A percentile compares a stretch with the other conserved stretches of the same genome.
These are phyloP conservation scores for Periophthalmus modestus DNA, from an alignment of 2,113 vertebrate genomes.

Conservation along the genomic window DNA sequence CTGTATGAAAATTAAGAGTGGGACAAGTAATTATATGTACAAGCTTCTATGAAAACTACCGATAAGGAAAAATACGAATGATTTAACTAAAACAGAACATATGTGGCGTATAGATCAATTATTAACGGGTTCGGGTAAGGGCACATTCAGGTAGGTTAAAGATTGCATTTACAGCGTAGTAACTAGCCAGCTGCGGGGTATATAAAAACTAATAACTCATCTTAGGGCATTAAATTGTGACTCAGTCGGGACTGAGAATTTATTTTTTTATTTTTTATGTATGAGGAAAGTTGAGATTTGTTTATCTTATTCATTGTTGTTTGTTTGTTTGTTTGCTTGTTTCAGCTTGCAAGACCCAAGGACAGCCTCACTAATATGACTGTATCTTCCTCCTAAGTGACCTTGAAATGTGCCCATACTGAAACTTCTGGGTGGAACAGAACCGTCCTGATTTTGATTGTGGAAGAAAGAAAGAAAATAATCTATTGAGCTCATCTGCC, in stretches of 20 bases:
- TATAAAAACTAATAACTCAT: no score
- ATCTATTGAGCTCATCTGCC: conserved; percentile 27
- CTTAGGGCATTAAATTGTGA: no score
- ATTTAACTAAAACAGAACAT: background rate
- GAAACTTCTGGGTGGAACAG: conserved; percentile 26
- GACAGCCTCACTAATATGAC: conserved; percentile 16
- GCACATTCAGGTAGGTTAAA: background rate
- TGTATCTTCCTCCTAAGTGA: conserved; percentile 43
- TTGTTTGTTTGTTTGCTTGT: conserved; percentile 27
- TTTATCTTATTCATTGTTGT: background rate
- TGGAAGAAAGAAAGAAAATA: conserved; percentile 15
- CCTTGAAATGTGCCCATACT: conserved; percentile 47
- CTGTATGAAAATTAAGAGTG: conserved; percentile 15
- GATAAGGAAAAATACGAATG: background rate
- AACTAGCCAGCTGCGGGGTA: background rate
- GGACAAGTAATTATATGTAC: background rate
- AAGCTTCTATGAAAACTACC: background rate
- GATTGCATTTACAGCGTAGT: background rate
- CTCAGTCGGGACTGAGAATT: no score
- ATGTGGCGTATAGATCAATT: conserved; percentile 1
- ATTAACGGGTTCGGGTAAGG: conserved; percentile 11
- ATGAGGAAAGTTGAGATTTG: background rate
- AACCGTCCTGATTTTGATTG: conserved; percentile 18
- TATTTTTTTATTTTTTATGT: background rate
- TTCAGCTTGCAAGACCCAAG: conserved; percentile 49